Conservation (phyloP, 2,113 vertebrate species). For the Brachyistius frenatus region DNA sequence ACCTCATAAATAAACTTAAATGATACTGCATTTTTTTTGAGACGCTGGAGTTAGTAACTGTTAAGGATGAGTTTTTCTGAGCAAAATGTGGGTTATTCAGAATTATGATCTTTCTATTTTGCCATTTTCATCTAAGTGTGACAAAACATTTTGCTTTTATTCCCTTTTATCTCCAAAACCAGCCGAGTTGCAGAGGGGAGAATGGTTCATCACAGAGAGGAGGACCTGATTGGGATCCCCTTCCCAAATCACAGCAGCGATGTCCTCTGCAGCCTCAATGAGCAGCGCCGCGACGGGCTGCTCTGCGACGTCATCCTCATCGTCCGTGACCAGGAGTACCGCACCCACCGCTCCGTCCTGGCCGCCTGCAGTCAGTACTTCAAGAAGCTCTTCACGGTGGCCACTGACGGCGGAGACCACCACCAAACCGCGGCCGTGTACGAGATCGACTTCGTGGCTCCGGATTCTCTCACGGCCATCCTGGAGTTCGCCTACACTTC, state of each 20-base stretch:
- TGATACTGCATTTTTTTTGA: no score
- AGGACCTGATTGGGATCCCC: conserved; percentile 98
- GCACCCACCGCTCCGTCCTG: conserved; percentile 94
- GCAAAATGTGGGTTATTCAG: background rate
- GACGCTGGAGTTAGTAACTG: no score
- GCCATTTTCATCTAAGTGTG: background rate
- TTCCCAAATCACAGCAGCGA: conserved; percentile 99
- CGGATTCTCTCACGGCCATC: conserved; percentile 96
- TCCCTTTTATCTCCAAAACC: conserved; percentile 18
- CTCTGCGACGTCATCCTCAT: conserved; percentile 97
- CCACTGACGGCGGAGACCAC: conserved; percentile 81
- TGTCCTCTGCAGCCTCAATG: conserved; percentile 93
- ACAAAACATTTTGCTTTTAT: background rate
- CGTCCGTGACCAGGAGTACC: conserved; percentile 95
- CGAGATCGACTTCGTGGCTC: conserved; percentile 96
- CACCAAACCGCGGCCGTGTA: conserved; percentile 84
- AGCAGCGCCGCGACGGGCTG: conserved; percentile 93
- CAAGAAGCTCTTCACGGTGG: conserved; percentile 97
- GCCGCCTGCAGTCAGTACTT: conserved; percentile 99
- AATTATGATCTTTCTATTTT: background rate
- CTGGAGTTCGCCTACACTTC: conserved; percentile 99
- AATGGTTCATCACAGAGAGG: conserved; percentile 94
- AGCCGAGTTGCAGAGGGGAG: conserved; percentile 66
- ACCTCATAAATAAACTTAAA: no score
- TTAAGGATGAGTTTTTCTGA: no score